These are phyloP conservation scores for Phylloscopus whistleri DNA, from an alignment of 2,113 vertebrate genomes.

Conservation along the genomic window DNA sequence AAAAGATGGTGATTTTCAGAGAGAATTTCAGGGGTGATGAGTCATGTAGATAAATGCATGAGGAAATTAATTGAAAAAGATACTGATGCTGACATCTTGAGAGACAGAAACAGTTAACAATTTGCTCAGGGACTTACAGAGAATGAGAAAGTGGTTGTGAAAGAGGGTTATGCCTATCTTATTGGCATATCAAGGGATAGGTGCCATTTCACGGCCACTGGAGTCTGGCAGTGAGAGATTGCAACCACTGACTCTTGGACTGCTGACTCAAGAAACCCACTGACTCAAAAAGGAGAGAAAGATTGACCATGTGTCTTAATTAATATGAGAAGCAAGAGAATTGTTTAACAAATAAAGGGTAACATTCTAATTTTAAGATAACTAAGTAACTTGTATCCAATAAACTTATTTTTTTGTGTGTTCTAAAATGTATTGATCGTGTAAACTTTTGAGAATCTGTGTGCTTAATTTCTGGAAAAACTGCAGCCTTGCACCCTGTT, in stretches of 20 bases:
- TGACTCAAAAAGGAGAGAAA: rapidly evolving
- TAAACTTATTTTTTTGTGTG: rapidly evolving
- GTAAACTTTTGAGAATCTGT: not conserved
- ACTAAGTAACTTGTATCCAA: not conserved
- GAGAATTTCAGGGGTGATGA: not conserved
- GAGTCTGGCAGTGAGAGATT: not conserved
- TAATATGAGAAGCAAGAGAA: not conserved
- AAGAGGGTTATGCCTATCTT: rapidly evolving
- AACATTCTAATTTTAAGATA: not conserved
- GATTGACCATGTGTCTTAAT: not conserved
- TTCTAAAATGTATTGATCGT: not conserved
- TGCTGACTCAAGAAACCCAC: not conserved
- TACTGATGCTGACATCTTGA: not conserved
- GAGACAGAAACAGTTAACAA: not conserved
- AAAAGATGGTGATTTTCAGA: not conserved
- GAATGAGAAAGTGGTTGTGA: not conserved
- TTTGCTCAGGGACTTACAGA: not conserved
- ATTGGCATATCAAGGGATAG: rapidly evolving
- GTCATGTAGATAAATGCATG: not conserved
- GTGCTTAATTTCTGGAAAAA: not conserved
- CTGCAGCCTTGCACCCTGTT: not conserved
- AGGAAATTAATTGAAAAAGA: not conserved
- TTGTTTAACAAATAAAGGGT: not conserved
- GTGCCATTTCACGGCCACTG: not conserved
- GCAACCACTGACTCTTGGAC: not conserved